phyloP scores from a whole-genome alignment of 2,888 invertebrate species.

The Ypsolopha sequella region DNA sequence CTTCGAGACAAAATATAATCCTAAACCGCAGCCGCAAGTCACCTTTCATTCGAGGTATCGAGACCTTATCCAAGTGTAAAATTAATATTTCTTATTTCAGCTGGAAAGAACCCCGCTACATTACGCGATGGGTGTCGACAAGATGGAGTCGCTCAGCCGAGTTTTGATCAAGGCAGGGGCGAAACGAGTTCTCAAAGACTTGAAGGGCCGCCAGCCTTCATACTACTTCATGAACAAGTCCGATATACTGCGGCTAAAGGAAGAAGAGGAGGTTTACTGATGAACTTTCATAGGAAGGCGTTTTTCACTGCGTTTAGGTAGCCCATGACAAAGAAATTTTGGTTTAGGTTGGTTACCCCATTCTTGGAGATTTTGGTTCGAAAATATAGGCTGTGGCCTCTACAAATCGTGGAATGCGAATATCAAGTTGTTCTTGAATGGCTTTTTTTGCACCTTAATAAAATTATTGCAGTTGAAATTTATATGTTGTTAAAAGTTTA shows the following conservation, averaged over 20 bases:
- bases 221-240: slow-evolving; percentile 95
- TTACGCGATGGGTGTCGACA: slow-evolving; percentile 91
- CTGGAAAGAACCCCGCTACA: slow-evolving; percentile 89
- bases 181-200: slow-evolving; percentile 85
- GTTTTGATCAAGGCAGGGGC: slow-evolving; percentile 88
- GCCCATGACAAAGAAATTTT: too few species aligned
- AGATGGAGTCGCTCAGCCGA: slow-evolving; percentile 84
- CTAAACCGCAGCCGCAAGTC: too few species aligned
- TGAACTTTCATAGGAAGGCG: not conserved
- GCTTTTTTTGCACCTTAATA: not conserved
- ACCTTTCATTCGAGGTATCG: not conserved
- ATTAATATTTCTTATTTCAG: slow-evolving; percentile 54
- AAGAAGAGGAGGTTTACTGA: slow-evolving; percentile 81
- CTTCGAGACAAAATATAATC: too few species aligned
- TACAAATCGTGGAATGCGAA: too few species aligned
- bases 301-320: too few species aligned
- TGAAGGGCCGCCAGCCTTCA: slow-evolving; percentile 89
- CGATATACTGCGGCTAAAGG: slow-evolving; percentile 85
- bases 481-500: not conserved
- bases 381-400: too few species aligned
- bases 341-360: too few species aligned
- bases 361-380: too few species aligned
- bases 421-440: not conserved
- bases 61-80: not conserved
- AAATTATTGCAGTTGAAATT: not conserved